A percentile compares a stretch with the other conserved stretches of the same genome.
Evolutionary conservation across 2,888 invertebrate genomes (phyloP).

Genomic region (Luffia ferchaultella): DNA sequence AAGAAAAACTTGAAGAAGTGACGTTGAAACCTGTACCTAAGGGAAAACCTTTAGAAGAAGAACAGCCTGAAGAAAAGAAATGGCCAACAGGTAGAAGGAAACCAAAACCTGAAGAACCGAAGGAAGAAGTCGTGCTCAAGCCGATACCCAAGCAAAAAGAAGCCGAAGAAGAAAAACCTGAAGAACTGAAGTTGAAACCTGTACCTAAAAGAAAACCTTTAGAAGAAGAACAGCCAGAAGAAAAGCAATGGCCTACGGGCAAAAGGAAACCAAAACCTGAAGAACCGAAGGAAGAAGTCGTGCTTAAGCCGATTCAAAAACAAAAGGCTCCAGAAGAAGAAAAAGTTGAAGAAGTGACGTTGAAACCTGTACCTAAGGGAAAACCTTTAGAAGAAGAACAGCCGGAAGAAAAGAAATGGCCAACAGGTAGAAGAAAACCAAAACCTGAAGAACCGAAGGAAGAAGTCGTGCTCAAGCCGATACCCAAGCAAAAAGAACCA

Average conservation of each 20-base stretch:
- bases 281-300: constrained; percentile 35
- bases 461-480: constrained; percentile 15
- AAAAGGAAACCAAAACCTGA: constrained; percentile 30
- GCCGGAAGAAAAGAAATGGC: constrained; percentile 28
- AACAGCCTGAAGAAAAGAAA: constrained; percentile 18
- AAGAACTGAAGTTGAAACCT: constrained; percentile 43
- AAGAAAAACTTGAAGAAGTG: constrained; percentile 21
- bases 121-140: constrained; percentile 27
- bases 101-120: constrained; percentile 34
- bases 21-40: constrained; percentile 17
- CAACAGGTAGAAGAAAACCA: constrained; percentile 23
- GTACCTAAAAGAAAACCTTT: constrained; percentile 20
- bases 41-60: constrained; percentile 21
- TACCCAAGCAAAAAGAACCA: constrained; percentile 20
- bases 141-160: constrained; percentile 24
- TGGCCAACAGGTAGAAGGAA: constrained; percentile 32
- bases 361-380: constrained; percentile 21
- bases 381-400: constrained; percentile 19
- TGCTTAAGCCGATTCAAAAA: constrained; percentile 36
- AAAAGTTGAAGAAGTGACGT: constrained; percentile 16
- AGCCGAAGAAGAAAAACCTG: constrained; percentile 27
- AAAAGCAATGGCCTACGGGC: constrained; percentile 27
- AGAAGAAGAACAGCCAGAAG: constrained; percentile 26
- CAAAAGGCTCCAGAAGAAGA: constrained; percentile 27
- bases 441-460: constrained; percentile 25